phyloP scores from a whole-genome alignment of 1,140 invertebrate species.

The Drosophila kikkawai region DNA sequence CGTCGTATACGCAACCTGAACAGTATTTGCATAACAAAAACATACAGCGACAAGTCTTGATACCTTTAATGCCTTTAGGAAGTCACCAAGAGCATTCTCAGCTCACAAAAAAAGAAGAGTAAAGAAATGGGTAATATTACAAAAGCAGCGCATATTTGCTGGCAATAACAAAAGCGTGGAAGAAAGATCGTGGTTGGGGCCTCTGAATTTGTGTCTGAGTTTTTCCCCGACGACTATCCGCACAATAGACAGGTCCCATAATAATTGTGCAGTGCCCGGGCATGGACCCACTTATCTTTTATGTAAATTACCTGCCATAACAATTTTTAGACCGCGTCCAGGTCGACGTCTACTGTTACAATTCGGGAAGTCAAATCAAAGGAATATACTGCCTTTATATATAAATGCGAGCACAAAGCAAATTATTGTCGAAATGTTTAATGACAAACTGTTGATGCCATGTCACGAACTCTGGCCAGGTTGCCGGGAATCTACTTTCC shows the following conservation, averaged over 20 bases:
- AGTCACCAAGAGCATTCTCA: constrained; percentile 54
- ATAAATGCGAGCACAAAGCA: constrained; percentile 72
- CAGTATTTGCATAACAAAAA: constrained; percentile 73
- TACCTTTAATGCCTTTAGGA: constrained; percentile 79
- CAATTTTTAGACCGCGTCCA: constrained; percentile 51
- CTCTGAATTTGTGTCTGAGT: constrained; percentile 25
- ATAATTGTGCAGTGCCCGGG: constrained; percentile 72
- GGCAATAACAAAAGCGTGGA: constrained; percentile 64
- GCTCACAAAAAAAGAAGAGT: constrained; percentile 10
- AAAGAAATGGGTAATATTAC: constrained; percentile 29
- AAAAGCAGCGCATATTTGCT: constrained; percentile 56
- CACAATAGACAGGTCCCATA: constrained; percentile 74
- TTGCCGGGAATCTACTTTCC: constrained; percentile 14
- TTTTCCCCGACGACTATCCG: constrained; percentile 38
- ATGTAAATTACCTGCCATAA: constrained; percentile 83
- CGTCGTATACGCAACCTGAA: constrained; percentile 79
- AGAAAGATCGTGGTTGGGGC: constrained; percentile 56
- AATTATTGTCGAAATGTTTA: constrained; percentile 85
- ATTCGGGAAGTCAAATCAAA: constrained; percentile 71
- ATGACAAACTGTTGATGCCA: constrained; percentile 84
- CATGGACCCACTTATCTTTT: constrained; percentile 72
- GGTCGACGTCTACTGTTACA: constrained; percentile 60
- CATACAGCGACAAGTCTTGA: constrained; percentile 63
- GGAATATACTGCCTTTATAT: constrained; percentile 33
- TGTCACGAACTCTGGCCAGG: constrained; percentile 76